A percentile compares a stretch with the other conserved stretches of the same genome.
Conservation (phyloP, 2,888 invertebrate species). For the Camptogramma bilineatum region DNA sequence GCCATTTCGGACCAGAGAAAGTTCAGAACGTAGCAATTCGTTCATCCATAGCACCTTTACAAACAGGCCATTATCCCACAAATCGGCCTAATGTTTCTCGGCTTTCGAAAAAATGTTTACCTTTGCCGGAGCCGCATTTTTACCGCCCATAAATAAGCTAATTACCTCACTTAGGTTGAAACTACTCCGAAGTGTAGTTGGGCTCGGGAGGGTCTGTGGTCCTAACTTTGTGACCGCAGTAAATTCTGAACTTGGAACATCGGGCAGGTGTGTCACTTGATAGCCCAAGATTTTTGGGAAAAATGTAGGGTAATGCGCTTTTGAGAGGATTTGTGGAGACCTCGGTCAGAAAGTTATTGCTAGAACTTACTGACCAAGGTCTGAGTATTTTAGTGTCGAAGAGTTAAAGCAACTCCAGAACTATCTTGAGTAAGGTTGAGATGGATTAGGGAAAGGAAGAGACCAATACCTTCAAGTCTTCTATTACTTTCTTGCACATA, state of each 20-base stretch:
- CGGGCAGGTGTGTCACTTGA: constrained; percentile 17
- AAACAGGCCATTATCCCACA: constrained; percentile 4
- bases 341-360: too few relatives aligned
- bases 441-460: too few relatives aligned
- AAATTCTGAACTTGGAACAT: constrained; percentile 37
- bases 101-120: constrained; percentile 4
- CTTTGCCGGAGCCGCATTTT: constrained; percentile 10
- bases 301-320: neutral
- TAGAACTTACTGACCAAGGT: too few relatives aligned
- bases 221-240: constrained; percentile 27
- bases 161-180: constrained; percentile 35
- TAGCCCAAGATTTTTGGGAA: neutral
- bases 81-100: neutral
- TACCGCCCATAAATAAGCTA: constrained; percentile 30
- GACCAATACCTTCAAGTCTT: too few relatives aligned
- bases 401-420: too few relatives aligned
- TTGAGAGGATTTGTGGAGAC: too few relatives aligned
- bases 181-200: constrained; percentile 26
- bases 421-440: too few relatives aligned
- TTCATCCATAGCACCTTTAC: neutral
- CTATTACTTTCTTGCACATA: too few relatives aligned
- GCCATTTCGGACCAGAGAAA: neutral
- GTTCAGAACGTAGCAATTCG: neutral
- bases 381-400: too few relatives aligned
- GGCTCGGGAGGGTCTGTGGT: constrained; percentile 14